phyloP scores from a whole-genome alignment of 2,888 invertebrate genomes.

The Aleiodes leptofemur region DNA sequence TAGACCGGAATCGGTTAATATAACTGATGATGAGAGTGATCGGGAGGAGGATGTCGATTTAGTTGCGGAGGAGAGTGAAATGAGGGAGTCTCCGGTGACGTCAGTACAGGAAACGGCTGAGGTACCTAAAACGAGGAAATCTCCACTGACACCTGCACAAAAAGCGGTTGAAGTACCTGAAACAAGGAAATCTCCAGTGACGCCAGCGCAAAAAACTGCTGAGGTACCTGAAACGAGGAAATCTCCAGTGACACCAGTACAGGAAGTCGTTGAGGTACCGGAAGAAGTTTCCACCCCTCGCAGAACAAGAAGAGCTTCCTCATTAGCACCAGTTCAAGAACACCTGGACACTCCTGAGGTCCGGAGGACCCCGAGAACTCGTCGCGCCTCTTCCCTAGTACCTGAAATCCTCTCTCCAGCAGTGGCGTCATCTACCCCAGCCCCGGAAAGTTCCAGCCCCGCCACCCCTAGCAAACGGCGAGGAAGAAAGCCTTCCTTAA shows the following conservation, averaged over 20 bases:
- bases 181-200: background rate
- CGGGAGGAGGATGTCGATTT: slow-evolving; percentile 17
- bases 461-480: slow-evolving; percentile 11
- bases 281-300: slow-evolving; percentile 46
- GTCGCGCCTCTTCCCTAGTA: slow-evolving; percentile 58
- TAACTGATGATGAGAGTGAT: slow-evolving; percentile 63
- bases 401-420: slow-evolving; percentile 54
- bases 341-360: slow-evolving; percentile 24
- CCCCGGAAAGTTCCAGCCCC: slow-evolving; percentile 22
- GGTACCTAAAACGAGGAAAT: too few relatives aligned
- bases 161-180: too few relatives aligned
- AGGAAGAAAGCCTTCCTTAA: slow-evolving; percentile 52
- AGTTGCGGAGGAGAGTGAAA: background rate
- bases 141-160: too few relatives aligned
- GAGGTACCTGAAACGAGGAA: slow-evolving; percentile 48
- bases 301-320: slow-evolving; percentile 58
- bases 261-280: background rate
- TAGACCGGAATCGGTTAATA: slow-evolving; percentile 53
- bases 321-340: slow-evolving; percentile 51
- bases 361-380: slow-evolving; percentile 42
- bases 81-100: too few relatives aligned
- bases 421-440: background rate
- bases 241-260: slow-evolving; percentile 50
- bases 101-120: too few relatives aligned
- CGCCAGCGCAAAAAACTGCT: background rate